phyloP scores from a whole-genome alignment of 2,797 vertebrate genomes.

The Epinephelus coioides region DNA sequence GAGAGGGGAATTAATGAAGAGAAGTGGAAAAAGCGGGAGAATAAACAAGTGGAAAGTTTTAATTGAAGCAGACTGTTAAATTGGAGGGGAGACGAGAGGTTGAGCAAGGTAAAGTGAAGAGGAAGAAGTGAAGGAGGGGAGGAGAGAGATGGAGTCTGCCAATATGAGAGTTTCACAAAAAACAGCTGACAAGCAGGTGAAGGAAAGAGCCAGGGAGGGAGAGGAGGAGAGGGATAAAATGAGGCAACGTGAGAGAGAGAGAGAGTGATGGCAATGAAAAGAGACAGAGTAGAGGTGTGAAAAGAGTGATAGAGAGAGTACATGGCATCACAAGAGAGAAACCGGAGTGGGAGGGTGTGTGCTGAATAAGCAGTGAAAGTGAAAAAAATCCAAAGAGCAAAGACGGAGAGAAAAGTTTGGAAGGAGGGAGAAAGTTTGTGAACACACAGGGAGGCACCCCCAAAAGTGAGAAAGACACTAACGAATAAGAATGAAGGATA shows the following conservation, averaged over 20 bases:
- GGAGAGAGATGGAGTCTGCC: slow-evolving; percentile 33
- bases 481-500: slow-evolving; percentile 57
- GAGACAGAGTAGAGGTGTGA: slow-evolving; percentile 60
- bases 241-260: slow-evolving; percentile 32
- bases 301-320: slow-evolving; percentile 41
- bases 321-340: slow-evolving; percentile 35
- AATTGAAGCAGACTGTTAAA: slow-evolving; percentile 12
- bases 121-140: neutral
- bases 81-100: slow-evolving; percentile 34
- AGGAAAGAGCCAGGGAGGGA: slow-evolving; percentile 35
- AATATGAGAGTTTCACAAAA: slow-evolving; percentile 31
- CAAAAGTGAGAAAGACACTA: slow-evolving; percentile 13
- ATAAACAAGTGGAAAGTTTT: slow-evolving; percentile 52
- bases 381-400: neutral
- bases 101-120: slow-evolving; percentile 24
- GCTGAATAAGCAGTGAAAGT: slow-evolving; percentile 60
- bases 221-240: slow-evolving; percentile 30
- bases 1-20: slow-evolving; percentile 19
- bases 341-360: slow-evolving; percentile 32
- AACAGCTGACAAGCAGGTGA: slow-evolving; percentile 64
- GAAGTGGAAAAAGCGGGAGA: slow-evolving; percentile 22
- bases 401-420: slow-evolving; percentile 31
- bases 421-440: slow-evolving; percentile 27
- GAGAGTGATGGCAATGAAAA: slow-evolving; percentile 52
- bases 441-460: slow-evolving; percentile 17